Conservation (phyloP, 2,113 vertebrate species). For the Elaphurus davidianus region DNA sequence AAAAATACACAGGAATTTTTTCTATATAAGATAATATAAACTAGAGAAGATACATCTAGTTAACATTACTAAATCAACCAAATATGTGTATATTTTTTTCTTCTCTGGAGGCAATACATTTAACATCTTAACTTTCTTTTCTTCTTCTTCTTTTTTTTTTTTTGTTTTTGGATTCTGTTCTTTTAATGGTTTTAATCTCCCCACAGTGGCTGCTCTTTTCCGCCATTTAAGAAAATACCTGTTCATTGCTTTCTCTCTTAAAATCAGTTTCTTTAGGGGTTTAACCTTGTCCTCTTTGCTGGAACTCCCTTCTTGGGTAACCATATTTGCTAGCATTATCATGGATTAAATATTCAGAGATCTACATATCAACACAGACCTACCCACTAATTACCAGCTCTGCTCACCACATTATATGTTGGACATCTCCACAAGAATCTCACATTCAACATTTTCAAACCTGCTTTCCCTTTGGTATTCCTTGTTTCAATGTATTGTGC, state of each 20-base stretch:
- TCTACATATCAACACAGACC: neutral
- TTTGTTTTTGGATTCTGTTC: neutral
- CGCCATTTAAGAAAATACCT: neutral
- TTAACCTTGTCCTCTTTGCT: neutral
- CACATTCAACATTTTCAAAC: neutral
- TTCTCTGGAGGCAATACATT: neutral
- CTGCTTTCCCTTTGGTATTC: neutral
- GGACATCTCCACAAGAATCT: neutral
- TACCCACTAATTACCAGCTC: neutral
- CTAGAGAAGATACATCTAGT: neutral
- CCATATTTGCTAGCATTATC: neutral
- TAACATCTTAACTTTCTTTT: neutral
- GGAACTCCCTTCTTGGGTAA: neutral
- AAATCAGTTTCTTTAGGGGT: neutral
- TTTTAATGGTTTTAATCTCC: neutral
- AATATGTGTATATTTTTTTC: neutral
- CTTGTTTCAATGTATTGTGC: neutral
- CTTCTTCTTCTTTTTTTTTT: accelerated
- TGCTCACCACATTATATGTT: neutral
- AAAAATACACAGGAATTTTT: neutral
- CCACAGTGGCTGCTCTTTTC: neutral
- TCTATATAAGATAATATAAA: neutral
- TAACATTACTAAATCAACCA: neutral
- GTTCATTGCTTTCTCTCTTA: neutral
- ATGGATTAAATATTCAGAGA: neutral